A percentile compares a stretch with the other conserved stretches of the same genome.
These are phyloP conservation scores for Smittia aterrima DNA, from an alignment of 2,888 invertebrate species.

Conservation along the genomic window DNA sequence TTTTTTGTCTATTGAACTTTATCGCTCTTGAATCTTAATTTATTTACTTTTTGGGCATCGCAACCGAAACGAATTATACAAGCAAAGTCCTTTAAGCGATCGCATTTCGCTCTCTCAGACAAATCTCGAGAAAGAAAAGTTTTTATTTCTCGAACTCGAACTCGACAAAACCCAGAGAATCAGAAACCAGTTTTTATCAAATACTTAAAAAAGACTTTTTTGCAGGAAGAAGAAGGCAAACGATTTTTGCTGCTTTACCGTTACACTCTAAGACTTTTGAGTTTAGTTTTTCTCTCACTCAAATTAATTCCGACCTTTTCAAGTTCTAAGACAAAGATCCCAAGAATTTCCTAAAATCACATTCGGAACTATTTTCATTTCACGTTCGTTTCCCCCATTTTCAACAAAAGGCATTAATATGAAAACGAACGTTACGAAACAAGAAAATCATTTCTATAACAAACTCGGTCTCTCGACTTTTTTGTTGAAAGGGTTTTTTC, in stretches of 20 bases:
- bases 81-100: not conserved
- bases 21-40: constrained; percentile 36
- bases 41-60: constrained; percentile 30
- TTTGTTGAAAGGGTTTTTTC: too few relatives aligned
- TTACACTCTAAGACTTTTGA: constrained; percentile 22
- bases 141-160: not conserved
- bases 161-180: too few relatives aligned
- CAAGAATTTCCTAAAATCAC: too few relatives aligned
- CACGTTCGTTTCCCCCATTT: constrained; percentile 3
- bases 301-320: not conserved
- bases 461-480: not conserved
- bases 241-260: constrained; percentile 36
- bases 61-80: constrained; percentile 18
- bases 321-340: not conserved
- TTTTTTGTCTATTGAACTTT: not conserved
- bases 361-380: not conserved
- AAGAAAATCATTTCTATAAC: constrained; percentile 18
- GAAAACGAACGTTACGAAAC: constrained; percentile 3
- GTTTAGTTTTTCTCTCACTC: not conserved
- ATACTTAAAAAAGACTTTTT: constrained; percentile 22
- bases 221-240: not conserved
- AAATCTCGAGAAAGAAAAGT: not conserved
- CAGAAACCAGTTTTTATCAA: constrained; percentile 39
- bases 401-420: not conserved
- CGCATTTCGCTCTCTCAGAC: not conserved